Evolutionary conservation across 2,113 vertebrate species (phyloP), one percentile per base, ranked within the genome.

Genomic region (Bambusicola thoracicus): DNA sequence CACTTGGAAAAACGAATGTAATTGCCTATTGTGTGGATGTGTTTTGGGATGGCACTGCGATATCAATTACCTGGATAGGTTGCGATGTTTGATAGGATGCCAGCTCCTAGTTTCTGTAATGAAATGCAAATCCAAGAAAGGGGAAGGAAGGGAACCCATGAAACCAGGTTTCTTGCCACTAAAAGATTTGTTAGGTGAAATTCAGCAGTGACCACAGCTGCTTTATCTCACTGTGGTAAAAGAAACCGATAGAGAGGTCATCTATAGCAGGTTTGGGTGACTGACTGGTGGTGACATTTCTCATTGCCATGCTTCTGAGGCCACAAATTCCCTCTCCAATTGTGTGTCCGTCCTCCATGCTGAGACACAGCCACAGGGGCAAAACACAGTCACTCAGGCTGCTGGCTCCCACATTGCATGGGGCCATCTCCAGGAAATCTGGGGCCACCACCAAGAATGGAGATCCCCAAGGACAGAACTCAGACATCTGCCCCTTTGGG

Each of bases 81-180:
- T 25, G 4, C 0, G 0, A n/a, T 56, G 61, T 21, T 2, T 0
- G 8, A 29, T 8, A 2, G 18, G 32, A 44, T 84, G 80, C 8
- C 55, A 22, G 0, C 16, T 49, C 36, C 29, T 13, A 0, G 0
- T 46, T 70, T 61, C 8, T 34, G 56, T 48, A 48, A 1, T 4
- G 2, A 46, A 44, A 36, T 46, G 55, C 43, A 61, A 76, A 46
- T 3, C 7, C n/a, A 76, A 21, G 40, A 53, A 20, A 22, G 24
- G 4, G 19, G 20, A 48, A 75, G 48, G 27, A n/a, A 40, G 53
- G 58, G n/a, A 83, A 16, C 6, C 18, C 3, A 2, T 4, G 36
- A 16, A 3, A 2, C 11, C 6, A 2, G 27, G 4, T 30, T 34
- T 72, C n/a, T 19, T 59, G 43, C n/a, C 43, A 5, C 29, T 51